Evolutionary conservation across 1,140 invertebrate genomes (phyloP), one percentile per base, ranked within the genome.

Genomic region (Adelges cooleyi): DNA sequence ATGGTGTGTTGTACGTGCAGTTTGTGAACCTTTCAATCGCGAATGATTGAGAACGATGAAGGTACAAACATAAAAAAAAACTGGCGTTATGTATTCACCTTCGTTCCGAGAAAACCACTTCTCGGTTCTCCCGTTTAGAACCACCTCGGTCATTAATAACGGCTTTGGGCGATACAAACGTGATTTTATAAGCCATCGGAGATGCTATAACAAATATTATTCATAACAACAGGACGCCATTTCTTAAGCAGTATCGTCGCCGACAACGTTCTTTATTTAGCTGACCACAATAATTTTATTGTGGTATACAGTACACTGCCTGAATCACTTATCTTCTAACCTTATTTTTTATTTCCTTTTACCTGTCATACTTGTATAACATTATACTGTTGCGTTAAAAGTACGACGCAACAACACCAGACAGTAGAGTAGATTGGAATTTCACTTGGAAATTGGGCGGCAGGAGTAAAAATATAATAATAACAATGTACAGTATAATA

Each of bases 1-100:
- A 62, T 62, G 56, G 44, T 48, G 56, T 46, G 56, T 62, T 48
- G 56, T 46, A 33, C 42, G 56, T 62, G 25, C 18, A 23, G 56
- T 48, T 44, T 17, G 54, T 29, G 18, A 13, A 62, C 42, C 42
- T 62, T 62, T 62, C 42, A 13, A 48, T 27, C 23, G 56, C 56
- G 56, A 62, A 46, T 62, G 56, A 59, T 44, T 23, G 22, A n/a
- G 23, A 27, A 27, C 54, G 54, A 59, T 13, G 40, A 36, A 25
- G 54, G 22, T 8, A 54, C 54, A 38, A 18, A 42, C 4, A 48
- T 10, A 10, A 38, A 56, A 56, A 22, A 40, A 15, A 23, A 54
- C 52, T 15, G 13, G 29, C 20, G 20, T 23, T 22, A 54, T 54
- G 33, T 54, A 40, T 54, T 54, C 52, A 56, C 53, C 53, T 25